A percentile compares a stretch with the other conserved stretches of the same genome.
Conservation (phyloP, 2,888 invertebrate species). For the Phlogophora meticulosa region DNA sequence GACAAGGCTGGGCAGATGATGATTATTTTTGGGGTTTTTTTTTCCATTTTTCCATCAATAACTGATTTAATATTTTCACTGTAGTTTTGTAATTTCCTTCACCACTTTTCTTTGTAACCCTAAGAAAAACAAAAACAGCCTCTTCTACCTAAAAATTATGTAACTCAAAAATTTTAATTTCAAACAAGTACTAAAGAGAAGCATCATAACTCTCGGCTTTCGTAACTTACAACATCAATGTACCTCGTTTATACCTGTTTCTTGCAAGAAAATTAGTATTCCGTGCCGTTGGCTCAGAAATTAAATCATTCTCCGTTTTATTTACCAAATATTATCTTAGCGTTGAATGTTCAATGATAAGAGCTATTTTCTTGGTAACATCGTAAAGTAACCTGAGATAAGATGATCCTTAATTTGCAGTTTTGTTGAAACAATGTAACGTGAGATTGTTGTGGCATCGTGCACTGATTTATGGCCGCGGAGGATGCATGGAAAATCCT, state of each 20-base stretch:
- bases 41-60: too few species aligned
- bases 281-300: conserved; percentile 54
- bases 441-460: conserved; percentile 16
- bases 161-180: conserved; percentile 35
- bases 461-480: conserved; percentile 41
- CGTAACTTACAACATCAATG: conserved; percentile 53
- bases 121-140: not conserved
- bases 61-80: too few species aligned
- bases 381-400: conserved; percentile 53
- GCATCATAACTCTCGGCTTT: conserved; percentile 31
- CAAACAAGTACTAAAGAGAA: conserved; percentile 33
- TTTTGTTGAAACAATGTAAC: conserved; percentile 31
- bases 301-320: conserved; percentile 66
- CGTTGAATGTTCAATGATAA: conserved; percentile 62
- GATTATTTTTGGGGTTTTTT: too few species aligned
- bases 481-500: conserved; percentile 9
- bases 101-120: not conserved
- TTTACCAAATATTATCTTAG: conserved; percentile 64
- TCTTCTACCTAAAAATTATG: conserved; percentile 10
- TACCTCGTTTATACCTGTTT: conserved; percentile 57
- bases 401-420: conserved; percentile 43
- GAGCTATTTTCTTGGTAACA: conserved; percentile 40
- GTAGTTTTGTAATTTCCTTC: too few species aligned
- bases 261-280: conserved; percentile 63
- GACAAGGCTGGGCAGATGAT: too few species aligned